Conservation (phyloP, 2,797 vertebrate species). For the Ptychadena robeensis region DNA sequence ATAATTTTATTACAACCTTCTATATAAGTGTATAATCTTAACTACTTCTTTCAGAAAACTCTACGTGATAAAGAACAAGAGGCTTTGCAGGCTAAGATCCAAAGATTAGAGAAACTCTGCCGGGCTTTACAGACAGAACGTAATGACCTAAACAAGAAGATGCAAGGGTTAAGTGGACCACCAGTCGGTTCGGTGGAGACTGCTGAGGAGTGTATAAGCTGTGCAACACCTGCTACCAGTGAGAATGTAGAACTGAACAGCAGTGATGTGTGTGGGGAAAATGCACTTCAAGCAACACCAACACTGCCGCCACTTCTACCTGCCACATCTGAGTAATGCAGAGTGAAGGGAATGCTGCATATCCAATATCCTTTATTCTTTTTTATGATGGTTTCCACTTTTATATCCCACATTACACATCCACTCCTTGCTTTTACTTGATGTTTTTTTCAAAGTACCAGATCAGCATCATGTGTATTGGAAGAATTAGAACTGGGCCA, state of each 20-base stretch:
- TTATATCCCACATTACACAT: slow-evolving; percentile 43
- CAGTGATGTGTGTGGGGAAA: slow-evolving; percentile 33
- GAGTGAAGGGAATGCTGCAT: slow-evolving; percentile 9
- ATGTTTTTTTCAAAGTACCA: neutral
- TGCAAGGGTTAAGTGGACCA: slow-evolving; percentile 82
- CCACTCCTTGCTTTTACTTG: neutral
- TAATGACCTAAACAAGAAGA: slow-evolving; percentile 96
- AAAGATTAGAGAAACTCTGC: slow-evolving; percentile 92
- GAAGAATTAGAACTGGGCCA: neutral
- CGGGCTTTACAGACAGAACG: slow-evolving; percentile 93
- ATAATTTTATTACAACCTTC: neutral
- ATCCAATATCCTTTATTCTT: slow-evolving; percentile 34
- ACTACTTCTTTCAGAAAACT: slow-evolving; percentile 81
- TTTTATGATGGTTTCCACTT: slow-evolving; percentile 54
- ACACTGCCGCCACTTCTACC: slow-evolving; percentile 14
- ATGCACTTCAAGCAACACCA: slow-evolving; percentile 1
- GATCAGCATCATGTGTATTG: neutral
- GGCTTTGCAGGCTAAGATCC: slow-evolving; percentile 92
- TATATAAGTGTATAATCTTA: neutral
- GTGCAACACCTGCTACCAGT: neutral
- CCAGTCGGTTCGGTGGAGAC: slow-evolving; percentile 55
- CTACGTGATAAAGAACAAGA: slow-evolving; percentile 90
- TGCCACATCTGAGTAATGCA: slow-evolving; percentile 28
- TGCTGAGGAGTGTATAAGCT: slow-evolving; percentile 43
- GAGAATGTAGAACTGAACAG: slow-evolving; percentile 50